These are phyloP conservation scores for Aspidiotus destructor DNA, from an alignment of 2,888 invertebrate genomes.

Conservation along the genomic window DNA sequence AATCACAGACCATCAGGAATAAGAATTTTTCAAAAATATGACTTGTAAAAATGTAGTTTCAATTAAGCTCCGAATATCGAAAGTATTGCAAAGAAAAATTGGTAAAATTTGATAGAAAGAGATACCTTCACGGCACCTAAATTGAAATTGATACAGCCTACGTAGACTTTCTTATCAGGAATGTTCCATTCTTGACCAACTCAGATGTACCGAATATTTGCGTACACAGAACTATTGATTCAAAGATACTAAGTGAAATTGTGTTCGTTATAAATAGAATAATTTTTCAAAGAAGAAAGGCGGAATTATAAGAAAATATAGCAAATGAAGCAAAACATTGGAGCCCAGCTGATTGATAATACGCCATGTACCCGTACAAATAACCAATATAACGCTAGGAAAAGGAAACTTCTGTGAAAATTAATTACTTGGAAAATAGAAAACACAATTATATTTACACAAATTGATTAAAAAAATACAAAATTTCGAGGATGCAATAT, in stretches of 20 bases:
- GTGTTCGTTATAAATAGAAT: neutral
- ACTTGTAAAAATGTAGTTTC: no score
- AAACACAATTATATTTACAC: slow-evolving; percentile 23
- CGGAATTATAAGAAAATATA: neutral
- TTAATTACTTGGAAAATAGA: slow-evolving; percentile 22
- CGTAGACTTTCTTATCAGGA: neutral
- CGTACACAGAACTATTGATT: neutral
- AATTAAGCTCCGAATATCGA: no score
- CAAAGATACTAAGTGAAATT: neutral
- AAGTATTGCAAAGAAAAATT: no score
- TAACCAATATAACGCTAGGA: slow-evolving; percentile 20
- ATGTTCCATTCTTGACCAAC: neutral
- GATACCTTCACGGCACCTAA: neutral
- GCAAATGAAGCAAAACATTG: slow-evolving; percentile 27
- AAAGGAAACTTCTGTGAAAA: slow-evolving; percentile 5
- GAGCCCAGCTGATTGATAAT: slow-evolving; percentile 29
- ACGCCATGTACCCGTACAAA: slow-evolving; percentile 19
- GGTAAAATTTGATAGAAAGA: no score
- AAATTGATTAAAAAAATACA: slow-evolving; percentile 25
- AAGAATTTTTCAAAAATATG: no score
- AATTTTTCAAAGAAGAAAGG: neutral
- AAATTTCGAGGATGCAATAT: slow-evolving; percentile 4
- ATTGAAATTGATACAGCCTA: neutral
- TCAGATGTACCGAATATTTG: neutral
- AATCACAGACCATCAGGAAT: no score